Percentiles rank a stretch among this genome's conserved stretches.
phyloP scores from a whole-genome alignment of 2,888 invertebrate genomes.

The Steromphala cineraria region DNA sequence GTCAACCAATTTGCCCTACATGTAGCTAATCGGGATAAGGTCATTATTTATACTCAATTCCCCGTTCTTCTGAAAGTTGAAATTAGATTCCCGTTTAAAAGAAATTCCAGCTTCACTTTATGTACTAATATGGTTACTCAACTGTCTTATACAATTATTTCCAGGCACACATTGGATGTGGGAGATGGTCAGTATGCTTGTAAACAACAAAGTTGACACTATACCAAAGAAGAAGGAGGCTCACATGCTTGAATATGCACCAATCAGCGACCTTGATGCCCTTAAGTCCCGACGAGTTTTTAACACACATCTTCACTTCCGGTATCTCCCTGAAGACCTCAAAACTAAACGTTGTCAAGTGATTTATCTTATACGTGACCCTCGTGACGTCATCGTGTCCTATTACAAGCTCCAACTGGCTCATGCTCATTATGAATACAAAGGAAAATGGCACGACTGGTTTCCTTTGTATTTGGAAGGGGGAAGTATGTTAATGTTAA shows the following conservation, averaged over 20 bases:
- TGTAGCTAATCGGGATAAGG: too few species aligned
- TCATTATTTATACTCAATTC: too few species aligned
- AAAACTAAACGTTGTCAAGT: neutral
- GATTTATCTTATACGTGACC: neutral
- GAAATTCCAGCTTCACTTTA: too few species aligned
- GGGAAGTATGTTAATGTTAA: neutral
- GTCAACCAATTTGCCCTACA: too few species aligned
- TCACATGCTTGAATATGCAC: neutral
- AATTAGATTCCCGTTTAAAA: too few species aligned
- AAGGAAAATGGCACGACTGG: neutral
- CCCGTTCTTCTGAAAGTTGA: too few species aligned
- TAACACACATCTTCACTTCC: neutral
- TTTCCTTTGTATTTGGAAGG: neutral
- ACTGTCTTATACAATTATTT: too few species aligned
- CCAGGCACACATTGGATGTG: neutral
- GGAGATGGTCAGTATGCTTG: neutral
- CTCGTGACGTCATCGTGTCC: neutral
- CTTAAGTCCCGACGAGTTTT: neutral
- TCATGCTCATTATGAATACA: neutral
- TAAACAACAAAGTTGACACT: neutral
- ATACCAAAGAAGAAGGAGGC: neutral
- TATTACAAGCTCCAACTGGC: neutral
- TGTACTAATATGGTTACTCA: too few species aligned
- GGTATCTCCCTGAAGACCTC: neutral
- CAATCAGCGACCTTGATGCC: neutral